Evolutionary conservation across 2,888 invertebrate genomes (phyloP).

Genomic region (Drosophila diplacantha): DNA sequence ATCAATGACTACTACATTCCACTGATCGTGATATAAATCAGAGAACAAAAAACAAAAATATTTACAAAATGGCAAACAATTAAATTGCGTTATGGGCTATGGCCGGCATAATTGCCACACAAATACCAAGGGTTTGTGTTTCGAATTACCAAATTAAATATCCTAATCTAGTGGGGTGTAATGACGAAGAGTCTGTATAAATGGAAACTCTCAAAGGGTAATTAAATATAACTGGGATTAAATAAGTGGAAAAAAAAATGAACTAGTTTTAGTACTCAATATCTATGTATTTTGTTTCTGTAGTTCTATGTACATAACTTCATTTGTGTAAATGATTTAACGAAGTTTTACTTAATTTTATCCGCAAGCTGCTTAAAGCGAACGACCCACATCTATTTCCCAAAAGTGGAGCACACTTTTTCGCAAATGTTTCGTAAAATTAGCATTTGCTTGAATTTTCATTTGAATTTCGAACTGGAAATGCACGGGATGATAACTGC

Average conservation of each 20-base stretch:
- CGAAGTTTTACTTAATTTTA: too few relatives aligned
- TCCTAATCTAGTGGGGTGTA: background rate
- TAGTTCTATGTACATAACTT: too few relatives aligned
- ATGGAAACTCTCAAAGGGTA: background rate
- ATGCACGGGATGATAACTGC: conserved; percentile 45
- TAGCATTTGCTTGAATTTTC: conserved; percentile 28
- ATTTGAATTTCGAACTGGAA: conserved; percentile 19
- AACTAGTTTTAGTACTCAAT: too few relatives aligned
- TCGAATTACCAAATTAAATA: conserved; percentile 17
- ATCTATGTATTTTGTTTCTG: too few relatives aligned
- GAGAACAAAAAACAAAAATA: conserved; percentile 10
- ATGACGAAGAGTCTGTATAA: background rate
- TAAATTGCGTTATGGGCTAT: conserved; percentile 3
- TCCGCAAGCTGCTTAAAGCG: background rate
- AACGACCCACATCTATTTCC: background rate
- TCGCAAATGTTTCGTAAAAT: conserved; percentile 22
- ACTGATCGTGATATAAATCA: conserved; percentile 6
- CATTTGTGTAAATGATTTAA: background rate
- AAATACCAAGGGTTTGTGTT: conserved; percentile 7
- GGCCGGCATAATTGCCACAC: conserved; percentile 12
- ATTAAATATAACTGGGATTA: background rate
- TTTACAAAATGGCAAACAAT: conserved; percentile 8
- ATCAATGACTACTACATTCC: conserved; percentile 25
- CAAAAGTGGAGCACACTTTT: conserved; percentile 17
- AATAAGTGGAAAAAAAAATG: background rate